These are phyloP conservation scores for Cyprinella venusta DNA, from an alignment of 2,797 vertebrate species.

Conservation along the genomic window DNA sequence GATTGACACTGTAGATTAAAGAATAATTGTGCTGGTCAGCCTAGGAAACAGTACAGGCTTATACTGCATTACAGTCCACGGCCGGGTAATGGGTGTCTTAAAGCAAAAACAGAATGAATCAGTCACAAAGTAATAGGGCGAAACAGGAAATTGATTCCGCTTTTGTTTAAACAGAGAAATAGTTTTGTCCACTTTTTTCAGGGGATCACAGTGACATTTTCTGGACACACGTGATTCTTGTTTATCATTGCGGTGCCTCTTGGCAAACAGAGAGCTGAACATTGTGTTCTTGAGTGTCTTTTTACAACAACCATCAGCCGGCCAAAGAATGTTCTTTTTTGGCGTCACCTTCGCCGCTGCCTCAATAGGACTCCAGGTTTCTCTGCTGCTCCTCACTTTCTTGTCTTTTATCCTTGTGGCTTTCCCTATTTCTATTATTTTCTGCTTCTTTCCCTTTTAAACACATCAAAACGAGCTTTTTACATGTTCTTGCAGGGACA, in stretches of 20 bases:
- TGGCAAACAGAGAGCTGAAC: slow-evolving; percentile 63
- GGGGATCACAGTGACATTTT: slow-evolving; percentile 38
- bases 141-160: slow-evolving; percentile 15
- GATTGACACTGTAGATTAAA: not conserved
- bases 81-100: not conserved
- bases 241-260: slow-evolving; percentile 58
- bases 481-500: slow-evolving; percentile 12
- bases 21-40: not conserved
- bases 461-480: not conserved
- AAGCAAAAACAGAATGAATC: slow-evolving; percentile 7
- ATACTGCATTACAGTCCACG: not conserved
- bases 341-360: slow-evolving; percentile 52
- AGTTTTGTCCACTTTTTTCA: slow-evolving; percentile 9
- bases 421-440: not conserved
- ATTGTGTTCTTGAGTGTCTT: slow-evolving; percentile 70
- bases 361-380: slow-evolving; percentile 44
- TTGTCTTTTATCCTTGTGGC: not conserved
- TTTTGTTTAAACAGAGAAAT: slow-evolving; percentile 24
- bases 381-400: slow-evolving; percentile 22
- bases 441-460: not conserved
- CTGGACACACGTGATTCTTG: slow-evolving; percentile 42
- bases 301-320: slow-evolving; percentile 62
- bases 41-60: not conserved
- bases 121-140: slow-evolving; percentile 9
- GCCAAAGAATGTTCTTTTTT: slow-evolving; percentile 73